phyloP scores from a whole-genome alignment of 23 tunicate genomes.

The Oikopleura dioica region DNA sequence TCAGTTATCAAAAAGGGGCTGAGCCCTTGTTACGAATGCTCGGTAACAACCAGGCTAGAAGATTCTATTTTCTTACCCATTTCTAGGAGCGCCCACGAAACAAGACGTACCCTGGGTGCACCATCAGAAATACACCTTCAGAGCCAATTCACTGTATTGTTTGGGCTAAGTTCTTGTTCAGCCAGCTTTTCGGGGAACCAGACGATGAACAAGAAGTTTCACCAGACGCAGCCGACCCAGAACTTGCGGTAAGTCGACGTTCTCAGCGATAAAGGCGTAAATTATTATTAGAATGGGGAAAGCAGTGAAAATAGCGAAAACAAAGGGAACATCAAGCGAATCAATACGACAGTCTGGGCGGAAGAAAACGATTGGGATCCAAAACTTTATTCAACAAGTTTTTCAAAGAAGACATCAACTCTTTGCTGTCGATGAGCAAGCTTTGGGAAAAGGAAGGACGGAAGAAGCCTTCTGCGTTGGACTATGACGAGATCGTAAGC shows the following conservation, averaged over 20 bases:
- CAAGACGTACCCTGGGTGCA: slow-evolving; percentile 77
- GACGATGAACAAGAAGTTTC: slow-evolving; percentile 95
- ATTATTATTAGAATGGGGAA: background rate
- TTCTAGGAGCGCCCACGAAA: slow-evolving; percentile 29
- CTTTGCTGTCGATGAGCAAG: slow-evolving; percentile 58
- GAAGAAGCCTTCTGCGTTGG: slow-evolving; percentile 36
- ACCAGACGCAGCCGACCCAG: slow-evolving; percentile 79
- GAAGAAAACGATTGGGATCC: slow-evolving; percentile 37
- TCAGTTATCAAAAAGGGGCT: slow-evolving; percentile 27
- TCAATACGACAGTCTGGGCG: slow-evolving; percentile 60
- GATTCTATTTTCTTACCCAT: background rate
- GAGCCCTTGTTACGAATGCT: background rate
- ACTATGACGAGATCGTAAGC: background rate
- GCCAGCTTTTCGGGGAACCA: slow-evolving; percentile 81
- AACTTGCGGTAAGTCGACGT: slow-evolving; percentile 13
- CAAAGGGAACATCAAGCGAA: slow-evolving; percentile 14
- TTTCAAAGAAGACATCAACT: slow-evolving; percentile 37
- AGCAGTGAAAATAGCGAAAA: background rate
- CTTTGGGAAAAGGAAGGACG: slow-evolving; percentile 47
- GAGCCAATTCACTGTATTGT: slow-evolving; percentile 78
- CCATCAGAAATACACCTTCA: slow-evolving; percentile 88
- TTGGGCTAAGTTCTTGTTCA: slow-evolving; percentile 87
- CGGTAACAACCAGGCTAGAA: background rate
- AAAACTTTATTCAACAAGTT: slow-evolving; percentile 37
- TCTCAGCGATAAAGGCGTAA: slow-evolving; percentile 1